Evolutionary conservation across 2,113 vertebrate genomes (phyloP).

Genomic region (Euleptes europaea): DNA sequence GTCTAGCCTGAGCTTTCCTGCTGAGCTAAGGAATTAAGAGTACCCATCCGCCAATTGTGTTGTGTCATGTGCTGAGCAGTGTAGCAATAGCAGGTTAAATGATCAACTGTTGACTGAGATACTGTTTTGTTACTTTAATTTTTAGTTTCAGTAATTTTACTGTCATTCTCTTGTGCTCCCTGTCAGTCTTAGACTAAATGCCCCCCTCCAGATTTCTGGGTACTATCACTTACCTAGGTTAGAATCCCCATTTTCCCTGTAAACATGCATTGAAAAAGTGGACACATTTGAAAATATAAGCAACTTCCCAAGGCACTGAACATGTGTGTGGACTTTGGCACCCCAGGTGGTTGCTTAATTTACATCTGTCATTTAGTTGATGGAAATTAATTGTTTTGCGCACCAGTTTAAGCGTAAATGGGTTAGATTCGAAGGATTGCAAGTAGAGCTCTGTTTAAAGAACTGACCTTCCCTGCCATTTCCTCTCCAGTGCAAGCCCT

Average conservation of each 20-base stretch:
- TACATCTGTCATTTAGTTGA: background rate
- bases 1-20: background rate
- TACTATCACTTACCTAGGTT: background rate
- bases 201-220: background rate
- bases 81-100: background rate
- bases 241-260: background rate
- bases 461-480: no score
- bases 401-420: no score
- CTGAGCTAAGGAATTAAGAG: background rate
- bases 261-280: background rate
- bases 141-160: background rate
- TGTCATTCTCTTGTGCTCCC: background rate
- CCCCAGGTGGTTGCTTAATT: background rate
- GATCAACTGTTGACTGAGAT: background rate
- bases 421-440: no score
- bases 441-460: no score
- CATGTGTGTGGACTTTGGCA: background rate
- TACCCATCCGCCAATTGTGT: background rate
- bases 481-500: no score
- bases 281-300: background rate
- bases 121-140: background rate
- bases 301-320: background rate
- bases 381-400: conserved; percentile 1
- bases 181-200: background rate
- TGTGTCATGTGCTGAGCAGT: background rate